Base-by-base conservation (phyloP, 1,140 invertebrate species). In the Papilio xuthus region DNA sequence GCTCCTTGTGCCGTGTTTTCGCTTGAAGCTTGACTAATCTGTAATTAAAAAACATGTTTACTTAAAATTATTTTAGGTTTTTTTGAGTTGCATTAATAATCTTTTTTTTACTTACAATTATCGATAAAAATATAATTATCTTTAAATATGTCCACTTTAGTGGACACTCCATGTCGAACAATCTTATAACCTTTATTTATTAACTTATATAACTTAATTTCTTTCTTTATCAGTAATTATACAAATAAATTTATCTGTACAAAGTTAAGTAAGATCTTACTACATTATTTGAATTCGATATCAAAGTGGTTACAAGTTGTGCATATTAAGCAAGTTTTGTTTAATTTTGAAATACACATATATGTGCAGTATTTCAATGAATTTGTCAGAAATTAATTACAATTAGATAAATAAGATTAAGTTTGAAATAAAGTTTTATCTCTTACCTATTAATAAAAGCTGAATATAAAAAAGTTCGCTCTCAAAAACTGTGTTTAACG, bases 151-250 rank as follows among this genome's bases (percentile, higher is more conserved):
- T 84, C 87, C 84, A 85, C 60, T 80, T 80, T 63, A 73, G 53
- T 75, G 77, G 81, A 85, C 80, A 80, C 70, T 79, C 84, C 89
- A 90, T 90, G 77, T 84, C 79, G 79, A 86, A 86, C 83, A 85
- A 84, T 71, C n/a, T 37, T 13, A 76, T 60, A 76, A 23, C 50
- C 32, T 47, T 63, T 81, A 79, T 82, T 73, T 77, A 80, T 82
- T 83, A 72, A 85, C 78, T 77, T 85, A 82, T 85, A 85, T 85
- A 85, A 80, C 78, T n/a, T 32, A 78, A 77, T 79, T 80, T 79
- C 71, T 76, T 41, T 63, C 37, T 42, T 42, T 41, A 63, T 74
- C 60, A 50, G 56, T 75, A 47, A 78, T 71, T 60, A 79, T 76
- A 53, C 75, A 77, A 20, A 79, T 23, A 32, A 77, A 47, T 77